Base-by-base conservation (phyloP, 2,113 vertebrate species). In the Pachycephala philippinensis region DNA sequence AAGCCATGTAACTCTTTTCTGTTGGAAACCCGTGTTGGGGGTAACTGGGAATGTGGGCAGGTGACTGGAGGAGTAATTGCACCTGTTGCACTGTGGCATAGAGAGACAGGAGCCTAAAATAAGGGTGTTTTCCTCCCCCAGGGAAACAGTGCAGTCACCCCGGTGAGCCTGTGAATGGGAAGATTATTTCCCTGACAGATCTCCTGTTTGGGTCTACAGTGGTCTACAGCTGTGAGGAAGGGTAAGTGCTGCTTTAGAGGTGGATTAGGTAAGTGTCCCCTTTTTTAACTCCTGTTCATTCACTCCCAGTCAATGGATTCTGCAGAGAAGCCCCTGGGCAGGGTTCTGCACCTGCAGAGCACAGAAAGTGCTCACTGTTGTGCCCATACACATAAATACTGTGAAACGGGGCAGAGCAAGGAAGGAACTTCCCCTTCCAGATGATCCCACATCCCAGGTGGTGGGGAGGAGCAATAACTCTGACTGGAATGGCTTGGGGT, bases 121-220 rank as follows among this genome's bases (percentile, higher is more conserved):
- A 8, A 66, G 65, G 21, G 1, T 69, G 72, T 45, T 91, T 9
- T 85, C 75, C 53, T 84, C 16, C 78, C 81, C 31, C 90, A 98
- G 98, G 49, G 71, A 97, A 71, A 72, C 3, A 64, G n/a, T 98
- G 98, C 71, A 24, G 11, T 17, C 64, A 94, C 70, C 98, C 98
- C 18, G 95, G 93, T 24, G 93, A 97, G 33, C 91, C 98, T 26
- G 2, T 19, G 77, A 95, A 98, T 7, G 98, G 98, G 54, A 40
- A 50, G n/a, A 71, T 98, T 16, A 17, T 2, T 35, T 42, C 56
- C 87, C 20, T 47, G 70, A 44, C 47, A 11, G 91, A 90, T 52
- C 33, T 94, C 18, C 57, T 79, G 20, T 87, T 96, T 27, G 98
- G 95, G 8, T 93, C 97, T 8, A 28, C 23, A 3, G 97, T 98